phyloP scores from a whole-genome alignment of 2,888 invertebrate species.

The Aquatica leii region DNA sequence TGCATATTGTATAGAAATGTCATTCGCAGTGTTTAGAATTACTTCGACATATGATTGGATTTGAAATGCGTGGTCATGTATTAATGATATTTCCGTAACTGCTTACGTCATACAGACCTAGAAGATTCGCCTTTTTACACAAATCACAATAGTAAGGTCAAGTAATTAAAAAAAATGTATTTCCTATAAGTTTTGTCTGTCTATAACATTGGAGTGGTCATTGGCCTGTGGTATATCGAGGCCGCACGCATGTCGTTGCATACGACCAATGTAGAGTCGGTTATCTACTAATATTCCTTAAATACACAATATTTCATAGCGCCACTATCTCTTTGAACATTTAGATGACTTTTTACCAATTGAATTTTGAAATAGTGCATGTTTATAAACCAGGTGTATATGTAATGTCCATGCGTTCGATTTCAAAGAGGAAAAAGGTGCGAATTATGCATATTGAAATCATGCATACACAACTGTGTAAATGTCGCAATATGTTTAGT shows the following conservation, averaged over 20 bases:
- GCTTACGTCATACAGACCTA: not conserved
- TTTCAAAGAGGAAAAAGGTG: slow-evolving; percentile 16
- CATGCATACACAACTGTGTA: slow-evolving; percentile 13
- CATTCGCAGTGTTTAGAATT: too few species aligned
- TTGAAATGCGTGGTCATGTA: too few species aligned
- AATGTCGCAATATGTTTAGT: slow-evolving; percentile 16
- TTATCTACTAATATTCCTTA: slow-evolving; percentile 32
- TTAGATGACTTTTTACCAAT: slow-evolving; percentile 51
- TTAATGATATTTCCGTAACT: not conserved
- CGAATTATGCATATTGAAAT: slow-evolving; percentile 22
- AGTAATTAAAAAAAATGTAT: slow-evolving; percentile 12
- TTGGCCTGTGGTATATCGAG: slow-evolving; percentile 57
- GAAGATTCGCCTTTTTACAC: not conserved
- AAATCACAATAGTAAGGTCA: not conserved
- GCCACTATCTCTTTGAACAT: slow-evolving; percentile 50
- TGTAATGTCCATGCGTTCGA: slow-evolving; percentile 18
- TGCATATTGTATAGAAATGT: too few species aligned
- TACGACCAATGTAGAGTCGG: slow-evolving; percentile 41
- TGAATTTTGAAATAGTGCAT: slow-evolving; percentile 49
- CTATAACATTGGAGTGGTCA: slow-evolving; percentile 55
- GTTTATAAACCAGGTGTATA: slow-evolving; percentile 48
- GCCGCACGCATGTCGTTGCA: slow-evolving; percentile 52
- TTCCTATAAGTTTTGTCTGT: slow-evolving; percentile 48
- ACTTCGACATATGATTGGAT: too few species aligned
- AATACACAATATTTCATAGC: slow-evolving; percentile 40